Percentiles rank a stretch among this genome's conserved stretches.
These are phyloP conservation scores for Anodontia alba DNA, from an alignment of 2,888 invertebrate genomes.

Conservation along the genomic window DNA sequence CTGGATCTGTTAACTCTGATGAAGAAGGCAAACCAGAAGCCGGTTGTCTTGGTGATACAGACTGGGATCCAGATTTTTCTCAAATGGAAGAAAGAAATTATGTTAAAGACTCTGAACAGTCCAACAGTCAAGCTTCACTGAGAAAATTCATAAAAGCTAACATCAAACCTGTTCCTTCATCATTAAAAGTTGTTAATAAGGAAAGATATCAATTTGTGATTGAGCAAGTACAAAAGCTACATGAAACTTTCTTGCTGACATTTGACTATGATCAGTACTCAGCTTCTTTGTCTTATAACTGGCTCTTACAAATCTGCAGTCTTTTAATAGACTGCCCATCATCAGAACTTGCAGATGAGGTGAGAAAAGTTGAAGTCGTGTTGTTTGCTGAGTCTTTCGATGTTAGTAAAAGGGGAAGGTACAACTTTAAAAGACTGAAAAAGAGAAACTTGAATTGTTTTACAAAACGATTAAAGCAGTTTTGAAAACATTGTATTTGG, in stretches of 20 bases:
- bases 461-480: not conserved
- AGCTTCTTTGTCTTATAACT: conserved; percentile 27
- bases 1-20: conserved; percentile 8
- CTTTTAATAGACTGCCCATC: conserved; percentile 26
- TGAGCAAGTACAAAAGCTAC: conserved; percentile 8
- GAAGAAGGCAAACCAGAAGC: not conserved
- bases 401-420: not conserved
- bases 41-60: not conserved
- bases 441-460: not conserved
- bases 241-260: conserved; percentile 13
- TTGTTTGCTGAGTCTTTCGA: conserved; percentile 4
- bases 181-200: not conserved
- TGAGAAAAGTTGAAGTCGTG: conserved; percentile 10
- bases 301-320: conserved; percentile 48
- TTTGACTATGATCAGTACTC: conserved; percentile 20
- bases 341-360: conserved; percentile 25
- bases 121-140: not conserved
- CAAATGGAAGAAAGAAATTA: not conserved
- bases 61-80: conserved; percentile 4
- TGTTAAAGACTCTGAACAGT: not conserved
- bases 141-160: conserved; percentile 2
- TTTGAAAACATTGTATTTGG: too few species aligned
- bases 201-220: conserved; percentile 21
- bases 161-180: not conserved
- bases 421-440: not conserved